Percentiles rank a stretch among this genome's conserved stretches.
phyloP scores from a whole-genome alignment of 2,113 vertebrate species.

The Centropus bengalensis region DNA sequence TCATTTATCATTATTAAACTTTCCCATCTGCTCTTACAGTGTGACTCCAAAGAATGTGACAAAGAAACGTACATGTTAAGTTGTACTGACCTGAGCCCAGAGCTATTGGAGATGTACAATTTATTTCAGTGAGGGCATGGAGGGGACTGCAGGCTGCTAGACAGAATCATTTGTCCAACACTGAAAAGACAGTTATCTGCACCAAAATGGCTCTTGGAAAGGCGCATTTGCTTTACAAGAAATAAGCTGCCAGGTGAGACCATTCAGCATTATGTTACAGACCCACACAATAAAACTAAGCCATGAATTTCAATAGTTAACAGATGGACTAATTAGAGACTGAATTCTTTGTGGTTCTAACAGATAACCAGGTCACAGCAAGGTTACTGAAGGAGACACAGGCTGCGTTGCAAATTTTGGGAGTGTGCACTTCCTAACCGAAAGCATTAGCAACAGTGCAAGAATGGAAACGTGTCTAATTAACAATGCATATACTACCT shows the following conservation, averaged over 20 bases:
- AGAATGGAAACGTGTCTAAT: background rate
- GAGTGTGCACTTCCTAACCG: slow-evolving; percentile 14
- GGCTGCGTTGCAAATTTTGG: slow-evolving; percentile 17
- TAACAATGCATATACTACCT: background rate
- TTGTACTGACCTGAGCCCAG: slow-evolving; percentile 59
- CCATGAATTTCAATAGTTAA: slow-evolving; percentile 70
- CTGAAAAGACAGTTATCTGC: slow-evolving; percentile 60
- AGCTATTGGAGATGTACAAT: slow-evolving; percentile 50
- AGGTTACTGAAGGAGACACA: slow-evolving; percentile 44
- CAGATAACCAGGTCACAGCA: slow-evolving; percentile 67
- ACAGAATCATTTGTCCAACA: slow-evolving; percentile 54
- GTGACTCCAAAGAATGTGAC: slow-evolving; percentile 40
- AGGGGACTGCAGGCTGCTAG: slow-evolving; percentile 55
- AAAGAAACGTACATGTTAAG: slow-evolving; percentile 62
- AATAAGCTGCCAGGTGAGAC: slow-evolving; percentile 66
- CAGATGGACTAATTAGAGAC: slow-evolving; percentile 70
- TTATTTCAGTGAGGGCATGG: slow-evolving; percentile 53
- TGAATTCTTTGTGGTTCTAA: slow-evolving; percentile 58
- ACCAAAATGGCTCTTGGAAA: slow-evolving; percentile 60
- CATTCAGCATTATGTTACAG: slow-evolving; percentile 54
- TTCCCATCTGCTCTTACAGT: slow-evolving; percentile 29
- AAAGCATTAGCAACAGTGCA: background rate
- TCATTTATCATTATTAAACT: slow-evolving; percentile 63
- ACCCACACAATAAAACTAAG: slow-evolving; percentile 55
- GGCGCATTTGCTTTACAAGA: slow-evolving; percentile 55